Evolutionary conservation across 2,888 invertebrate genomes (phyloP), one percentile per base, ranked within the genome.

Genomic region (Fragum whitleyi): DNA sequence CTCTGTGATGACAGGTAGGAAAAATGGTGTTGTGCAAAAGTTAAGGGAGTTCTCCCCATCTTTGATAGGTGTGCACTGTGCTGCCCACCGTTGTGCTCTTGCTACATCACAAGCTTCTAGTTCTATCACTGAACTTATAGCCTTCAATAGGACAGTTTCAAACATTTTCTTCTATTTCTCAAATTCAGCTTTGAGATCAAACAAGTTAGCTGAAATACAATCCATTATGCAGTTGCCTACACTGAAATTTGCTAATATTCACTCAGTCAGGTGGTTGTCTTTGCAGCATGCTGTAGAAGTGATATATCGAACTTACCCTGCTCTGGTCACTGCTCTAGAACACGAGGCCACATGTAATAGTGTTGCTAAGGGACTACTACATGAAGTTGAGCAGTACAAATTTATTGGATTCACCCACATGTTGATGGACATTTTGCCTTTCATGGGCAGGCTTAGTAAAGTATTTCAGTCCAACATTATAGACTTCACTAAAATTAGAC

Each of bases 231-330:
- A 81, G 84, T 11, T 82, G 9, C 86, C 82, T 26, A 2, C 57
- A n/a, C 57, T 79, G 23, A 84, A 78, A 57, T 82, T 65, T 65
- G 74, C 81, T n/a, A 75, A 83, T 29, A 59, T 86, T 3, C 79
- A 86, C 39, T 82, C 82, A 29, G 81, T 83, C 1, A 55, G 80
- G 11, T 86, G 83, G 86, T 47, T 80, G 11, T 81, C 81, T 67
- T n/a, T 86, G 32, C 79, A 86, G n/a, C 55, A 62, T 28, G 79
- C 81, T 26, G 79, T 86, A 21, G 19, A 69, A 29, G 78, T 76
- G 1, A 55, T 87, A 2, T 87, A 81, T 47, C 53, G 77, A 26
- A 79, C 81, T 14, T 83, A 79, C 57, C 77, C 81, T 53, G 85
- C 85, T 16, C 57, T 85, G 23, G n/a, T n/a, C n/a, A n/a, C n/a